phyloP scores from a whole-genome alignment of 23 tunicate genomes.

The Styela plicata region DNA sequence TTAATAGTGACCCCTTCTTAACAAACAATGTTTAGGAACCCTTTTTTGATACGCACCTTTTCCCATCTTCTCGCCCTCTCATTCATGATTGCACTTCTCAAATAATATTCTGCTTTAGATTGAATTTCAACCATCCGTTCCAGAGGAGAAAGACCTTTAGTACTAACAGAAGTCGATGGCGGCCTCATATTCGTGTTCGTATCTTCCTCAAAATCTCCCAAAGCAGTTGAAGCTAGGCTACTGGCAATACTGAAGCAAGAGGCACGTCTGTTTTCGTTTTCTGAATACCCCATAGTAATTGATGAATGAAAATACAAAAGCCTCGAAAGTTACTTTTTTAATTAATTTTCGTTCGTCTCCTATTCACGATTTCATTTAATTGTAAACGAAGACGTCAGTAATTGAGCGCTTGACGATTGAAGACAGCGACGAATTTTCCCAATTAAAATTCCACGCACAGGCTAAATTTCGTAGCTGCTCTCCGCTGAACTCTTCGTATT shows the following conservation, averaged over 20 bases:
- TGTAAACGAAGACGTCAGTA: neutral
- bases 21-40: neutral
- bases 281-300: neutral
- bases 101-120: slow-evolving; percentile 48
- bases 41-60: slow-evolving; percentile 49
- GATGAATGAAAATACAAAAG: neutral
- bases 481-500: neutral
- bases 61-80: slow-evolving; percentile 75
- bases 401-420: neutral
- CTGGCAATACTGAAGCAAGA: slow-evolving; percentile 16
- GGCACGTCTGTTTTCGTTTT: slow-evolving; percentile 6
- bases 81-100: slow-evolving; percentile 49
- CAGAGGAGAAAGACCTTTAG: neutral
- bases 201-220: neutral
- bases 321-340: neutral
- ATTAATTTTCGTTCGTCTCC: neutral
- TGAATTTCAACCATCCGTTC: slow-evolving; percentile 57
- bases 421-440: neutral
- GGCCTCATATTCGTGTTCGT: neutral
- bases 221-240: neutral
- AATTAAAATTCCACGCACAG: neutral
- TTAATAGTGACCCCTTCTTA: neutral
- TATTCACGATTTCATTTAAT: neutral
- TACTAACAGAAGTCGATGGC: neutral
- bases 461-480: neutral